A percentile compares a stretch with the other conserved stretches of the same genome.
These are phyloP conservation scores for Crenichthys baileyi DNA, from an alignment of 2,797 vertebrate species.

Conservation along the genomic window DNA sequence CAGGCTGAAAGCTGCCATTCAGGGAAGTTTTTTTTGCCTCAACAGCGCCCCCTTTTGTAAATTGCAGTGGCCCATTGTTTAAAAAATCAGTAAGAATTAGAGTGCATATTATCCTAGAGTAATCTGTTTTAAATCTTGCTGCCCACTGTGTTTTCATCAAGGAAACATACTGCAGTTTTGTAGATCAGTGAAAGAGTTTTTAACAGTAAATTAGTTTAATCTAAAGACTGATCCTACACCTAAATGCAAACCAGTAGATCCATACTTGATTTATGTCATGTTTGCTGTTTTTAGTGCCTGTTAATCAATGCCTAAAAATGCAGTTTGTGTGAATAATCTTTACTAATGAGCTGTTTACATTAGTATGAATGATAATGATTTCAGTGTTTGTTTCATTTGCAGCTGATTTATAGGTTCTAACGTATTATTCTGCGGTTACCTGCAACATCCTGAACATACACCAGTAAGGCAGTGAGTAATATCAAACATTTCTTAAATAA, in stretches of 20 bases:
- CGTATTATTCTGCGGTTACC: not conserved
- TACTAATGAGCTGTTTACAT: not conserved
- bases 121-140: not conserved
- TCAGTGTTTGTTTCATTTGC: not conserved
- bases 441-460: not conserved
- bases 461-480: not conserved
- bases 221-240: not conserved
- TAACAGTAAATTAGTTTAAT: not conserved
- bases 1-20: conserved; percentile 39
- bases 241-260: not conserved
- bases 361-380: not conserved
- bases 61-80: not conserved
- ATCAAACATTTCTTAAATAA: not conserved
- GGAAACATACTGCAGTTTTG: not conserved
- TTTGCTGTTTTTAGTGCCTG: not conserved
- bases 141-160: not conserved
- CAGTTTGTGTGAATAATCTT: not conserved
- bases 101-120: not conserved
- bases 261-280: not conserved
- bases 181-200: not conserved
- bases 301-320: not conserved
- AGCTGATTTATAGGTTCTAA: not conserved
- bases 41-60: conserved; percentile 78
- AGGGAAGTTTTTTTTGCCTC: conserved; percentile 50
- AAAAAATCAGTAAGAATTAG: conserved; percentile 2